These are phyloP conservation scores for Gadopsis marmoratus DNA, from an alignment of 2,797 vertebrate species.

Conservation along the genomic window DNA sequence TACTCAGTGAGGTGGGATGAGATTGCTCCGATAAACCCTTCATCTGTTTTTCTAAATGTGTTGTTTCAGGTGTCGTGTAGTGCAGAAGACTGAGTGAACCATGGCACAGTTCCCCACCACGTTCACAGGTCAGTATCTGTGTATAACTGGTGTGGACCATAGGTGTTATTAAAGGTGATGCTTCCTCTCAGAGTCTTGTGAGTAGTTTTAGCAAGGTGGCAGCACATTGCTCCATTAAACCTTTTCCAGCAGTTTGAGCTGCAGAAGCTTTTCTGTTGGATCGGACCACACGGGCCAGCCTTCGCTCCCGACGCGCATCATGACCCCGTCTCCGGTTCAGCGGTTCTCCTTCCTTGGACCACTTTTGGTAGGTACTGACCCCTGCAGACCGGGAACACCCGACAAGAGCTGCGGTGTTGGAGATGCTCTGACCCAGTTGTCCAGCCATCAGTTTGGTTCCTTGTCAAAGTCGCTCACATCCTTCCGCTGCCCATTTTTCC, in stretches of 20 bases:
- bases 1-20: not conserved
- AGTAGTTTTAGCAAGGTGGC: not conserved
- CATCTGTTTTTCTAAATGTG: slow-evolving; percentile 20
- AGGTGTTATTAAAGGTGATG: not conserved
- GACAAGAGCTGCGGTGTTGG: too few species aligned
- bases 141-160: not conserved
- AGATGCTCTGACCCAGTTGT: too few species aligned
- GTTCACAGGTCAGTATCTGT: slow-evolving; percentile 91
- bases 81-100: slow-evolving; percentile 89
- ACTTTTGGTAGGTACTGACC: too few species aligned
- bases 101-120: slow-evolving; percentile 98
- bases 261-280: too few species aligned
- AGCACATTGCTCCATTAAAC: not conserved
- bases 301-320: too few species aligned
- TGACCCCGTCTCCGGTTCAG: too few species aligned
- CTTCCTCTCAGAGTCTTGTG: slow-evolving; percentile 5
- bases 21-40: not conserved
- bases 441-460: too few species aligned
- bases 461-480: too few species aligned
- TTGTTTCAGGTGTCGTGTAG: slow-evolving; percentile 86
- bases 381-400: too few species aligned
- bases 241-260: not conserved
- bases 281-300: too few species aligned
- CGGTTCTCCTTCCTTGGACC: too few species aligned
- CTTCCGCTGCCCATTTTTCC: too few species aligned